phyloP scores from a whole-genome alignment of 1,140 invertebrate species.

The Periplaneta americana region DNA sequence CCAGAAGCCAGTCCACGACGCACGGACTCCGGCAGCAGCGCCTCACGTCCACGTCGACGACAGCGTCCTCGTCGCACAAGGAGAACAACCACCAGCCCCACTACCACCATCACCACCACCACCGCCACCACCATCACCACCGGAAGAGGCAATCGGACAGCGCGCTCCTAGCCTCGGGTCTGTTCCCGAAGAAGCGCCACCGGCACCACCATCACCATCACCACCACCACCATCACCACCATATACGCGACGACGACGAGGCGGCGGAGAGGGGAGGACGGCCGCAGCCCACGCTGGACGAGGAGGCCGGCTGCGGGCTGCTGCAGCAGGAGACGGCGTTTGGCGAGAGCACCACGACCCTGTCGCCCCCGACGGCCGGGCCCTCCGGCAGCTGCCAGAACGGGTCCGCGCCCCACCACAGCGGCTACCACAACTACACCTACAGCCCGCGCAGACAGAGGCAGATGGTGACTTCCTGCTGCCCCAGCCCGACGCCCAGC shows the following conservation, averaged over 20 bases:
- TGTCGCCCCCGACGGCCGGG: constrained; percentile 3
- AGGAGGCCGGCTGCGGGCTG: constrained; percentile 2
- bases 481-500: constrained; percentile 12
- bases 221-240: not conserved
- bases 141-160: constrained; percentile 6
- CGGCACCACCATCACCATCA: constrained; percentile 2
- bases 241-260: not conserved
- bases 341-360: not conserved
- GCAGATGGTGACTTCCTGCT: constrained; percentile 4
- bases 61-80: constrained; percentile 16
- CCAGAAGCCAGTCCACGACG: constrained; percentile 14
- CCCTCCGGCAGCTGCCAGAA: not conserved
- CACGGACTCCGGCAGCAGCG: constrained; percentile 12
- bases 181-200: constrained; percentile 3
- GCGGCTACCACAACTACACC: constrained; percentile 7
- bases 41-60: constrained; percentile 11
- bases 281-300: not conserved
- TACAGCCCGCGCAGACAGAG: not conserved
- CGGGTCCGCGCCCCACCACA: not conserved
- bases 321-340: constrained; percentile 8
- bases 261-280: not conserved
- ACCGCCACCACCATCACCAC: not conserved
- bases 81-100: constrained; percentile 15
- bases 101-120: constrained; percentile 1
- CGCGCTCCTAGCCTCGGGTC: constrained; percentile 5